phyloP scores from a whole-genome alignment of 2,888 invertebrate genomes.

The Craniophora ligustri region DNA sequence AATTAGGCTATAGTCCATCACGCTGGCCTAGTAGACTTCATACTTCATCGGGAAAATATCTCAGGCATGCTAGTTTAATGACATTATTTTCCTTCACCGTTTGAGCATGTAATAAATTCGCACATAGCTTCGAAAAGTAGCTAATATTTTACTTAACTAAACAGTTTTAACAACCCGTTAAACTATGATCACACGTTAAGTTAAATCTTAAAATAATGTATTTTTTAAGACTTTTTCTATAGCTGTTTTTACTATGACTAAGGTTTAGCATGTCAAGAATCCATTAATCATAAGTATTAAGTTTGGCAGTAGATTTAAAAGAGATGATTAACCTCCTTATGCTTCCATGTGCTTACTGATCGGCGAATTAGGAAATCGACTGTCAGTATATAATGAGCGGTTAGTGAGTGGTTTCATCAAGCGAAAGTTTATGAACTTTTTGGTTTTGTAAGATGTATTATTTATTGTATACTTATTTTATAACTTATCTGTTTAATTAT shows the following conservation, averaged over 20 bases:
- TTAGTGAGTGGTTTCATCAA: constrained; percentile 18
- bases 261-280: constrained; percentile 32
- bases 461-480: neutral
- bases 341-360: constrained; percentile 23
- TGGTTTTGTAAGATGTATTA: neutral
- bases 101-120: no score
- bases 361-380: constrained; percentile 39
- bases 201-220: no score
- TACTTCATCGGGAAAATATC: no score
- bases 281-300: constrained; percentile 46
- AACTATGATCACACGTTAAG: no score
- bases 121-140: no score
- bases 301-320: constrained; percentile 48
- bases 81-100: no score
- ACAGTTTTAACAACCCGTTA: no score
- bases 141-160: no score
- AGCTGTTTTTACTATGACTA: constrained; percentile 15
- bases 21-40: no score
- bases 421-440: neutral
- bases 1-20: no score
- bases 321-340: constrained; percentile 42
- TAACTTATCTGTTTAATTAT: neutral
- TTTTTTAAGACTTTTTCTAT: constrained; percentile 2
- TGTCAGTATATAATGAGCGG: constrained; percentile 37
- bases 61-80: no score